Percentiles rank a stretch among this genome's conserved stretches.
Conservation (phyloP, 2,797 vertebrate genomes). For the Denticeps clupeoides region DNA sequence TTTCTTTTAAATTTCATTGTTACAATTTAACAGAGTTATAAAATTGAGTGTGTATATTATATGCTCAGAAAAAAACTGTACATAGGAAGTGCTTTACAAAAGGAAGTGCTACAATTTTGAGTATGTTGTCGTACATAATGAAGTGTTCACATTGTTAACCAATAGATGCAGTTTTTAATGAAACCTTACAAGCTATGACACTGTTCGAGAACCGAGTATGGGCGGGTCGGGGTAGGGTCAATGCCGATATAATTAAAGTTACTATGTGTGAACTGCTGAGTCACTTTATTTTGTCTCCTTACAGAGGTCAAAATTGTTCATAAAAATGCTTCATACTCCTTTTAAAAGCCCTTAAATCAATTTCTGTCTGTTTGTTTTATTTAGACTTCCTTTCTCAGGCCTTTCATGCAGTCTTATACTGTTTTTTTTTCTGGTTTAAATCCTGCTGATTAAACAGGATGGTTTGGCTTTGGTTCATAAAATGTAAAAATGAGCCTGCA, state of each 20-base stretch:
- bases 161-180: slow-evolving; percentile 67
- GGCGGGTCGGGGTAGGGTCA: no score
- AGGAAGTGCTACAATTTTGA: slow-evolving; percentile 53
- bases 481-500: no score
- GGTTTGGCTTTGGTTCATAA: no score
- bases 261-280: slow-evolving; percentile 79
- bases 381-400: no score
- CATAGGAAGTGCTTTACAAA: slow-evolving; percentile 67
- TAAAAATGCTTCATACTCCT: slow-evolving; percentile 64
- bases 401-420: no score
- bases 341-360: slow-evolving; percentile 22
- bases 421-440: no score
- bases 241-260: slow-evolving; percentile 65
- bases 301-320: no score
- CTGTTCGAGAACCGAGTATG: slow-evolving; percentile 65
- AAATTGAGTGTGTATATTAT: slow-evolving; percentile 54
- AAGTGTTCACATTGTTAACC: slow-evolving; percentile 65
- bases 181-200: slow-evolving; percentile 67
- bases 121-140: slow-evolving; percentile 62
- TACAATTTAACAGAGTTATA: slow-evolving; percentile 46
- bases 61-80: slow-evolving; percentile 58
- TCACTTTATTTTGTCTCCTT: slow-evolving; percentile 70
- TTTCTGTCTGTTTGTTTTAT: no score
- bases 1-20: slow-evolving; percentile 2
- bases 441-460: no score